A percentile compares a stretch with the other conserved stretches of the same genome.
Conservation (phyloP, 1,140 invertebrate genomes). For the Papilio dardanus region DNA sequence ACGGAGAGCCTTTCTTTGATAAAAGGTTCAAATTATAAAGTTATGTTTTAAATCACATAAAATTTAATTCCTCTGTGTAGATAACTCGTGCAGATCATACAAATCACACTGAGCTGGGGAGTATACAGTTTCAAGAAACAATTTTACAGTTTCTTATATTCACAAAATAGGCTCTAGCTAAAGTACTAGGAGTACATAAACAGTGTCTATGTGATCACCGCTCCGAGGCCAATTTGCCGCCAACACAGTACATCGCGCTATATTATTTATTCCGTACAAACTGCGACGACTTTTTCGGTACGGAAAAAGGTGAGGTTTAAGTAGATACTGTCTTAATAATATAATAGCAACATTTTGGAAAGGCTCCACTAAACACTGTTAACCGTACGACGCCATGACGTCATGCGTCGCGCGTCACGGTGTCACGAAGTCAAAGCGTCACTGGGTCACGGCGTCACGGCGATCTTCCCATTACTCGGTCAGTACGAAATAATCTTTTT, state of each 20-base stretch:
- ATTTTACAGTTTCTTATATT: neutral
- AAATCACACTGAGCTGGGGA: neutral
- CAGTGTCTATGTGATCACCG: neutral
- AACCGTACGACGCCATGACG: neutral
- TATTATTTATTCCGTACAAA: constrained; percentile 27
- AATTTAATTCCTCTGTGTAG: neutral
- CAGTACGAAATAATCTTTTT: constrained; percentile 68
- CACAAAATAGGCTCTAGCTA: neutral
- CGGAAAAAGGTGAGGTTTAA: neutral
- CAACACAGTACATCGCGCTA: neutral
- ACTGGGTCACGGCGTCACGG: constrained; percentile 41
- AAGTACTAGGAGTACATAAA: neutral
- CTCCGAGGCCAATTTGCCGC: neutral
- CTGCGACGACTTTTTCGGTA: neutral
- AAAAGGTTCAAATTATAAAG: neutral
- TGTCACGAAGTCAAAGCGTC: neutral
- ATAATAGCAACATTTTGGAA: neutral
- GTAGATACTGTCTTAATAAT: neutral
- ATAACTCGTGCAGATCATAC: neutral
- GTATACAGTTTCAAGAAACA: neutral
- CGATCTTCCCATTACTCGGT: constrained; percentile 54
- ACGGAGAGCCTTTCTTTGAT: neutral
- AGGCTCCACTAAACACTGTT: no score
- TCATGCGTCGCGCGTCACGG: neutral
- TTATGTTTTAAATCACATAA: neutral